A percentile compares a stretch with the other conserved stretches of the same genome.
Conservation (phyloP, 2,113 vertebrate species). For the Amphiprion percula region DNA sequence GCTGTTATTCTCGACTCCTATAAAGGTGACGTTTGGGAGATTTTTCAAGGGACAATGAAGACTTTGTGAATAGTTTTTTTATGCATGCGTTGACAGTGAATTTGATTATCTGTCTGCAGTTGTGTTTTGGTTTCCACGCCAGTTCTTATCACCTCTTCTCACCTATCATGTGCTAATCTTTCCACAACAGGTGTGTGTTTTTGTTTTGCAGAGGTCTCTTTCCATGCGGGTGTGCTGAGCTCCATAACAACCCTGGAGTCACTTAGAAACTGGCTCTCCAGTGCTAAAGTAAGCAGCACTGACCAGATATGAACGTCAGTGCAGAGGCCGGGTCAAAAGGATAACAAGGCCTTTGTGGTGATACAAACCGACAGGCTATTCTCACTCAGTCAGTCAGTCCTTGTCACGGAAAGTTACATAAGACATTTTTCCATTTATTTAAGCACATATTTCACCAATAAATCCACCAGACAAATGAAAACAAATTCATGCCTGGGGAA, state of each 20-base stretch:
- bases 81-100: background rate
- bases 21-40: slow-evolving; percentile 3
- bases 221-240: slow-evolving; percentile 50
- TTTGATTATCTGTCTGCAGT: background rate
- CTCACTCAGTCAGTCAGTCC: slow-evolving; percentile 30
- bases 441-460: slow-evolving; percentile 9
- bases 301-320: slow-evolving; percentile 43
- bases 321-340: slow-evolving; percentile 6
- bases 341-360: slow-evolving; percentile 39
- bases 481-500: background rate
- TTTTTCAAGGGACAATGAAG: background rate
- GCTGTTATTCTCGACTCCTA: background rate
- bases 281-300: slow-evolving; percentile 42
- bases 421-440: slow-evolving; percentile 18
- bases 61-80: background rate
- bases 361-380: slow-evolving; percentile 39
- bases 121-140: slow-evolving; percentile 34
- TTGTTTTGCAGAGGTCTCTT: slow-evolving; percentile 52
- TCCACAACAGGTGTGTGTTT: slow-evolving; percentile 37
- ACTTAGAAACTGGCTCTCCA: slow-evolving; percentile 33
- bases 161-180: slow-evolving; percentile 44
- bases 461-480: slow-evolving; percentile 24
- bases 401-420: slow-evolving; percentile 20
- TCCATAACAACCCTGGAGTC: slow-evolving; percentile 50
- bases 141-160: slow-evolving; percentile 54